phyloP scores from a whole-genome alignment of 2,888 invertebrate genomes.

The Monochamus alternatus region DNA sequence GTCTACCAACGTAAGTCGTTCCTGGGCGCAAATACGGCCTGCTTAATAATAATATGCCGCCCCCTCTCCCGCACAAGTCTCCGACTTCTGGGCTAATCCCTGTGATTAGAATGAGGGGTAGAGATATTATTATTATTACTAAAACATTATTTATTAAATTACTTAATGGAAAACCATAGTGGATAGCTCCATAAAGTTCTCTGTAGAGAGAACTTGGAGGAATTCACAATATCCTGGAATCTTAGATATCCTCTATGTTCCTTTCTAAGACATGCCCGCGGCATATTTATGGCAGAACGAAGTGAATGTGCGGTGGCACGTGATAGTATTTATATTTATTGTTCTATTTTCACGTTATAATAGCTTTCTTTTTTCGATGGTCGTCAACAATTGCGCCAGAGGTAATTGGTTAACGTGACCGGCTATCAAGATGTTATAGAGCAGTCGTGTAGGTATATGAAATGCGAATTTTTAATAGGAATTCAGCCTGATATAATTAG shows the following conservation, averaged over 20 bases:
- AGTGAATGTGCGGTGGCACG: conserved; percentile 34
- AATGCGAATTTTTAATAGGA: neutral
- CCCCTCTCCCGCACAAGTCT: too few species aligned
- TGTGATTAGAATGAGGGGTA: too few species aligned
- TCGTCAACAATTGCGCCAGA: conserved; percentile 6
- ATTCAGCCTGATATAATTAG: too few species aligned
- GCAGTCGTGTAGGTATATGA: neutral
- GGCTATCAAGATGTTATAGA: conserved; percentile 18
- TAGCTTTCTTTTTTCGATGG: conserved; percentile 18
- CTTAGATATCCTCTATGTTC: conserved; percentile 26
- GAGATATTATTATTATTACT: too few species aligned
- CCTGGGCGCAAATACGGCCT: too few species aligned
- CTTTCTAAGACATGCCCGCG: conserved; percentile 34
- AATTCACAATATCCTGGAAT: conserved; percentile 32
- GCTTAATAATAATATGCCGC: too few species aligned
- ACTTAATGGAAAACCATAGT: neutral
- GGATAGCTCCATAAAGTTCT: neutral
- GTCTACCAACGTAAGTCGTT: too few species aligned
- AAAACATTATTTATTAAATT: neutral
- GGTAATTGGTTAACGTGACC: conserved; percentile 19
- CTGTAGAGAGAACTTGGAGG: conserved; percentile 12
- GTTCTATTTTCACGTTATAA: conserved; percentile 28
- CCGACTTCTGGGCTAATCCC: too few species aligned
- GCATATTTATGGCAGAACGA: conserved; percentile 29
- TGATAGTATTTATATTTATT: conserved; percentile 37